Conservation (phyloP, 2,797 vertebrate species). For the Eupleurogrammus muticus region DNA sequence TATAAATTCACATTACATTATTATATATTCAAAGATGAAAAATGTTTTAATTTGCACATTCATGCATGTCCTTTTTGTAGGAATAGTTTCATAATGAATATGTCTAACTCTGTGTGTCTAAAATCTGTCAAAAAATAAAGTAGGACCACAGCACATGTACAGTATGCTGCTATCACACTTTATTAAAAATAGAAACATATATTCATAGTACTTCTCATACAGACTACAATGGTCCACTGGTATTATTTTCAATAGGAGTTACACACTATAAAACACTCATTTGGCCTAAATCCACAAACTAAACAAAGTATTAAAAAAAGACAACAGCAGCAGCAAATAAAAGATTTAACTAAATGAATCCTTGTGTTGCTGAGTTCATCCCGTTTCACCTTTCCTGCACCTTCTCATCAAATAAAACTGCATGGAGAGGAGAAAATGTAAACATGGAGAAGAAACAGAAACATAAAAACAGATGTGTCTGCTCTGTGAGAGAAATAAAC, state of each 20-base stretch:
- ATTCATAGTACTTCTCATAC: constrained; percentile 82
- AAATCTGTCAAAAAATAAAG: constrained; percentile 30
- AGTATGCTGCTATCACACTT: constrained; percentile 80
- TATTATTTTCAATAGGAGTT: constrained; percentile 67
- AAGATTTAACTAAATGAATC: constrained; percentile 27
- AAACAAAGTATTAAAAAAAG: constrained; percentile 24
- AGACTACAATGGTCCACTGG: constrained; percentile 83
- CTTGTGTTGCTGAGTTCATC: constrained; percentile 32
- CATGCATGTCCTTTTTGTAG: background rate
- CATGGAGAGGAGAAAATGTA: constrained; percentile 45
- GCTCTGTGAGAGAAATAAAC: constrained; percentile 78
- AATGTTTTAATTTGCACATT: background rate
- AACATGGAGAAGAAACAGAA: constrained; percentile 69
- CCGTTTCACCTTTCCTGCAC: constrained; percentile 22
- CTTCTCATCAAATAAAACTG: constrained; percentile 46
- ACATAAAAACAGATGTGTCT: constrained; percentile 62
- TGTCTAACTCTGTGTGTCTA: background rate
- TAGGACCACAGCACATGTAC: constrained; percentile 59
- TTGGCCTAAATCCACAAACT: constrained; percentile 79
- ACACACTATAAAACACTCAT: constrained; percentile 79
- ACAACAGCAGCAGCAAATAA: constrained; percentile 16
- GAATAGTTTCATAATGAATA: constrained; percentile 5
- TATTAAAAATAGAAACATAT: constrained; percentile 86
- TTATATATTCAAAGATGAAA: background rate
- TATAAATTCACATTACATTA: background rate